A percentile compares a stretch with the other conserved stretches of the same genome.
Conservation (phyloP, 2,113 vertebrate species). For the Mirounga angustirostris region DNA sequence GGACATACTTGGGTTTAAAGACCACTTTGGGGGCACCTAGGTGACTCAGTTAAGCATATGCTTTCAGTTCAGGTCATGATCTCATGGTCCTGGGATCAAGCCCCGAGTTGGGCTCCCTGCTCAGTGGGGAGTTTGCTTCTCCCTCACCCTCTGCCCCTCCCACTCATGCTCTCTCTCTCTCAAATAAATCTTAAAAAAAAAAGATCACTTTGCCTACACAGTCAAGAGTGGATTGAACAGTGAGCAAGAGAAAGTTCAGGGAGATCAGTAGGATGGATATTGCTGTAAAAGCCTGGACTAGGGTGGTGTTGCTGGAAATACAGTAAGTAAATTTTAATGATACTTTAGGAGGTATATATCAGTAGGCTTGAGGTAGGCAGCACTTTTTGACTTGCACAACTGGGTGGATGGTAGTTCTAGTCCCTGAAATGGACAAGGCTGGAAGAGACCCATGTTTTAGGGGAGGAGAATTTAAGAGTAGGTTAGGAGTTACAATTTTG, state of each 20-base stretch:
- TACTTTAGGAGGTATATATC: neutral
- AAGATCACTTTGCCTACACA: neutral
- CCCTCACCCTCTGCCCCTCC: neutral
- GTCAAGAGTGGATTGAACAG: neutral
- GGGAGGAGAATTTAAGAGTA: neutral
- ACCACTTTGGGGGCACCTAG: neutral
- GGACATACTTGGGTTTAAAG: neutral
- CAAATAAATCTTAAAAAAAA: neutral
- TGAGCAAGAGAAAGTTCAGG: neutral
- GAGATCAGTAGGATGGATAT: neutral
- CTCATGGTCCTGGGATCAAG: neutral
- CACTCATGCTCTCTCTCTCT: neutral
- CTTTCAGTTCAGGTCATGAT: neutral
- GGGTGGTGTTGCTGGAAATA: neutral
- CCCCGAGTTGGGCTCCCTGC: rapidly evolving
- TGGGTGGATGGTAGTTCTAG: neutral
- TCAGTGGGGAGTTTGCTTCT: neutral
- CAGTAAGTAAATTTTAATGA: neutral
- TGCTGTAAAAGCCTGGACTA: neutral
- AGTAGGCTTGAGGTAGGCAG: neutral
- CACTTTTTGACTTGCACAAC: neutral
- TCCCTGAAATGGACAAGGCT: neutral
- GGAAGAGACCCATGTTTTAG: neutral
- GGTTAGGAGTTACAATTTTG: neutral
- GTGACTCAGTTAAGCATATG: neutral